Percentiles rank a stretch among this genome's conserved stretches.
Evolutionary conservation across 2,113 vertebrate genomes (phyloP).

Genomic region (Dromaius novaehollandiae): DNA sequence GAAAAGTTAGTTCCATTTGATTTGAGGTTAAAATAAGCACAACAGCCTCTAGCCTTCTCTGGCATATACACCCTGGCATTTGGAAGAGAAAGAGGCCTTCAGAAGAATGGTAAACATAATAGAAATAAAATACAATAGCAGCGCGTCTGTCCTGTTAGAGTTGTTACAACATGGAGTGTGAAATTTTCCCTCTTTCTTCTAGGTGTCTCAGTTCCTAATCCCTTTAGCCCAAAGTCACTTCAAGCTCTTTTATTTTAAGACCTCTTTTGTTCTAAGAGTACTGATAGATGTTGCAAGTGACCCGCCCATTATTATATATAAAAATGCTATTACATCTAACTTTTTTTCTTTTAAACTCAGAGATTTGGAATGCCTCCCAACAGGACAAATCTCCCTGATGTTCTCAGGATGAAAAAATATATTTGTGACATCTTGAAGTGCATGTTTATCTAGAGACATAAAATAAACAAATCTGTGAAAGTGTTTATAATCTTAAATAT

Average conservation of each 20-base stretch:
- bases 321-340: background rate
- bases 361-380: accelerated
- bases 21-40: too few relatives aligned
- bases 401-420: background rate
- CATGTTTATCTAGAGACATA: background rate
- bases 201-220: background rate
- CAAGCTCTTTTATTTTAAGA: background rate
- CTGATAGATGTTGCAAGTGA: background rate
- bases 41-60: background rate
- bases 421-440: background rate
- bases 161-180: background rate
- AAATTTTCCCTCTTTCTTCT: background rate
- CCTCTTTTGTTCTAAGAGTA: background rate
- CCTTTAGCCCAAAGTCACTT: background rate
- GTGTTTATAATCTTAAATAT: background rate
- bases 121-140: background rate
- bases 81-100: background rate
- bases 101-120: background rate
- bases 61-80: background rate
- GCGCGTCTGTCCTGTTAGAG: background rate
- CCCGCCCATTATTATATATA: background rate
- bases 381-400: background rate
- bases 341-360: background rate
- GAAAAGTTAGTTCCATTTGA: too few relatives aligned
- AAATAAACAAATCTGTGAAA: background rate